These are phyloP conservation scores for Emydura subglobosa DNA, from an alignment of 2,113 vertebrate species.

Conservation along the genomic window DNA sequence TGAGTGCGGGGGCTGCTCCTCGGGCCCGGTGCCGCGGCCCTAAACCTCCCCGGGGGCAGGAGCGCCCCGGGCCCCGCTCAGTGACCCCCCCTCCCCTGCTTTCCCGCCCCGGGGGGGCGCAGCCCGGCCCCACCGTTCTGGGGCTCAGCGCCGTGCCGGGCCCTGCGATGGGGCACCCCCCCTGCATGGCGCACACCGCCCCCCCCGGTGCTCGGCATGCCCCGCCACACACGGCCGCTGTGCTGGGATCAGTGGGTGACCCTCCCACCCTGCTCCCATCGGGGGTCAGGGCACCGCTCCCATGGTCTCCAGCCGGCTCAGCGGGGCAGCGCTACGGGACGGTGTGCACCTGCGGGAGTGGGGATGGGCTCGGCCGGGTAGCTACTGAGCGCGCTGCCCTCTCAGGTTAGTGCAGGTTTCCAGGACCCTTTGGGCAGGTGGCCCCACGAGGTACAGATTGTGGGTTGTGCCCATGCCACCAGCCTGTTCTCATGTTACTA, in stretches of 20 bases:
- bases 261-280: not conserved
- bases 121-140: no score
- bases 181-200: no score
- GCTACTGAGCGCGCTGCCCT: not conserved
- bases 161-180: no score
- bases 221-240: no score
- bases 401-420: not conserved
- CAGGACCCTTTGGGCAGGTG: not conserved
- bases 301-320: not conserved
- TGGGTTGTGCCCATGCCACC: not conserved
- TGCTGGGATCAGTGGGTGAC: not conserved
- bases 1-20: not conserved
- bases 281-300: not conserved
- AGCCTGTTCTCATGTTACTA: not conserved
- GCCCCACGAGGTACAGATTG: no score
- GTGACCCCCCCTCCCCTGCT: not conserved
- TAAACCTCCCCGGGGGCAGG: no score
- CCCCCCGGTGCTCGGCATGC: not conserved
- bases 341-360: no score
- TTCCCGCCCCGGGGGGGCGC: not conserved
- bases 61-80: not conserved
- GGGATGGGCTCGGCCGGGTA: not conserved
- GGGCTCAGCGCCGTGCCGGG: no score
- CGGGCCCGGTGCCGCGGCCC: no score
- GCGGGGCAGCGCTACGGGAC: not conserved